Evolutionary conservation across 1,140 invertebrate genomes (phyloP).

Genomic region (Hyles vespertilio): DNA sequence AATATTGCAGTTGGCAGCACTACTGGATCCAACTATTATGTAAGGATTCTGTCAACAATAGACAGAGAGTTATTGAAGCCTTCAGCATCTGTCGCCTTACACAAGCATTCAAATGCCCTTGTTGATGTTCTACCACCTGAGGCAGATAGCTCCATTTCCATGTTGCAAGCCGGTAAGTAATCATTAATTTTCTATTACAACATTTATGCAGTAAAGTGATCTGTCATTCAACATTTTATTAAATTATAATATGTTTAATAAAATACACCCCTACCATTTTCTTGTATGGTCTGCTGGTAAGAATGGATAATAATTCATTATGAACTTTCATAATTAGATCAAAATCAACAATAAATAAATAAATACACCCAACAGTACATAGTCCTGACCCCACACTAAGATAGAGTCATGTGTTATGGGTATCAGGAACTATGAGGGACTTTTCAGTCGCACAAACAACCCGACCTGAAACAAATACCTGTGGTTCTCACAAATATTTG

Average conservation of each 20-base stretch:
- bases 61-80: conserved; percentile 97
- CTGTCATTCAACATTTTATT: neutral
- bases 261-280: no score
- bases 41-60: conserved; percentile 96
- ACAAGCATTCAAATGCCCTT: conserved; percentile 98
- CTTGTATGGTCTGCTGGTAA: no score
- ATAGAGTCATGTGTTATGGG: no score
- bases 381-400: no score
- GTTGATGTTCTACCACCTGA: conserved; percentile 98
- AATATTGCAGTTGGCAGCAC: conserved; percentile 78
- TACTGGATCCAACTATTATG: conserved; percentile 97
- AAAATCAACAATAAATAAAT: no score
- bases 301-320: no score
- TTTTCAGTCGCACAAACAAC: no score
- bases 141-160: conserved; percentile 98
- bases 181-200: neutral
- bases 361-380: no score
- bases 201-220: neutral
- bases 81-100: conserved; percentile 96
- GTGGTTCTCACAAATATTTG: no score
- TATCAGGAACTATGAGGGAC: no score
- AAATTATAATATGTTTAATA: neutral
- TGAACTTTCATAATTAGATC: no score
- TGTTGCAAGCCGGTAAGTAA: conserved; percentile 89
- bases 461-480: no score